Evolutionary conservation across 2,888 invertebrate species (phyloP), one percentile per base, ranked within the genome.

Genomic region (Ophion costatus): DNA sequence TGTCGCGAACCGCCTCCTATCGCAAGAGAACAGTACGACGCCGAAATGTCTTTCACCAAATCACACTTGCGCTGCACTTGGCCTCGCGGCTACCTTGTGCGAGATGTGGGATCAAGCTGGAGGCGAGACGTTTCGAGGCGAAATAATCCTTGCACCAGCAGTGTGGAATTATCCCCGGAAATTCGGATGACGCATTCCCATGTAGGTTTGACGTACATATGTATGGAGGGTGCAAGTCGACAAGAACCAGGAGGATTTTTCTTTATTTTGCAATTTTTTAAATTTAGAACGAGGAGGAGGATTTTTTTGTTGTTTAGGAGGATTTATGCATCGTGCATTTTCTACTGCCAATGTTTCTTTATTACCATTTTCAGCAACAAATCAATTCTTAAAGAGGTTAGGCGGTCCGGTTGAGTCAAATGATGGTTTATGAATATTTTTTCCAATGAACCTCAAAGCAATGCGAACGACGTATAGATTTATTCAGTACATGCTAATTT

Each of bases 31-130:
- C 38, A 63, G 22, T 3, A 33, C 61, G 14, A 33, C 38, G n/a
- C 38, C 29, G 11, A 73, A 66, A 73, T 45, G 11, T 67, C 67
- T 74, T 59, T 24, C 74, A 74, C 74, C 29, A 67, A 77, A 67
- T 22, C 66, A 67, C 57, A 77, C 33, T 66, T 66, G 57, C 9
- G 42, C 66, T 33, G 51, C 51, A 51, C 17, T 51, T 51, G 51
- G 51, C 14, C 51, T 14, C 51, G 17, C 14, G 51, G 51, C 51
- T 17, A 51, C 17, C 51, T 14, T 51, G 5, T 51, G 14, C 51
- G 17, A 51, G 17, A 14, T 51, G 51, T 5, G 17, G 14, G 51
- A 51, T 14, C 38, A 38, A 38, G 38, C 38, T 38, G 38, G 9
- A 38, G 38, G 38, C 38, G 38, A 38, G 38, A 38, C 38, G 38